Conservation (phyloP, 2,113 vertebrate genomes). For the Macquaria ambigua region DNA sequence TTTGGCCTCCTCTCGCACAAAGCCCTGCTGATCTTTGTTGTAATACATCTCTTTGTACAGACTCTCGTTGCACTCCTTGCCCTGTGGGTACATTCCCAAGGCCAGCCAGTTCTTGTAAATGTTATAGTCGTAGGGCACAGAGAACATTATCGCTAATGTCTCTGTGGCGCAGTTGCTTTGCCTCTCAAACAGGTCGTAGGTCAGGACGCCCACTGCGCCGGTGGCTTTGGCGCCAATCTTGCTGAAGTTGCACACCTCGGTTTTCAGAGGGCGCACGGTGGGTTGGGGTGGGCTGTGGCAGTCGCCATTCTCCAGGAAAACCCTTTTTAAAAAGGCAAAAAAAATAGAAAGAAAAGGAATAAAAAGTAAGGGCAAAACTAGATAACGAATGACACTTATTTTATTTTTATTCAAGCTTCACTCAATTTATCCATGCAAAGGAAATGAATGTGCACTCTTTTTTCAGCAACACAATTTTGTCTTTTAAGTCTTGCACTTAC, state of each 20-base stretch:
- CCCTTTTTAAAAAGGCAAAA: conserved; percentile 21
- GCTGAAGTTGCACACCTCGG: conserved; percentile 78
- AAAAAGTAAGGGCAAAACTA: neutral
- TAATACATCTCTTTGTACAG: conserved; percentile 82
- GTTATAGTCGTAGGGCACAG: conserved; percentile 74
- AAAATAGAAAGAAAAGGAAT: neutral
- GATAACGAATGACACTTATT: neutral
- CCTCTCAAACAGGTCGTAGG: conserved; percentile 74
- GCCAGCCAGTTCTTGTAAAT: conserved; percentile 76
- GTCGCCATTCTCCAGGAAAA: conserved; percentile 69
- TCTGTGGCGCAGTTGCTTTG: neutral
- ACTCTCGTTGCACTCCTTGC: conserved; percentile 51
- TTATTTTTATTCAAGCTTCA: neutral
- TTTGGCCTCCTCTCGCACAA: conserved; percentile 53
- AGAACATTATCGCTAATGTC: conserved; percentile 78
- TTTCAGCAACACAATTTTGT: neutral
- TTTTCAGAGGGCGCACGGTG: conserved; percentile 54
- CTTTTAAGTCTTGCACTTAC: conserved; percentile 43
- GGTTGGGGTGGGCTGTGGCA: conserved; percentile 65
- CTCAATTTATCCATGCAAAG: neutral
- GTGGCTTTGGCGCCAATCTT: conserved; percentile 46
- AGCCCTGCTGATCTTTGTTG: conserved; percentile 57
- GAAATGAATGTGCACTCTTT: fast-evolving
- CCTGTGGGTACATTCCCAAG: conserved; percentile 55
- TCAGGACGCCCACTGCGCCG: conserved; percentile 79